Evolutionary conservation across 2,113 vertebrate genomes (phyloP).

Genomic region (Osmerus mordax): DNA sequence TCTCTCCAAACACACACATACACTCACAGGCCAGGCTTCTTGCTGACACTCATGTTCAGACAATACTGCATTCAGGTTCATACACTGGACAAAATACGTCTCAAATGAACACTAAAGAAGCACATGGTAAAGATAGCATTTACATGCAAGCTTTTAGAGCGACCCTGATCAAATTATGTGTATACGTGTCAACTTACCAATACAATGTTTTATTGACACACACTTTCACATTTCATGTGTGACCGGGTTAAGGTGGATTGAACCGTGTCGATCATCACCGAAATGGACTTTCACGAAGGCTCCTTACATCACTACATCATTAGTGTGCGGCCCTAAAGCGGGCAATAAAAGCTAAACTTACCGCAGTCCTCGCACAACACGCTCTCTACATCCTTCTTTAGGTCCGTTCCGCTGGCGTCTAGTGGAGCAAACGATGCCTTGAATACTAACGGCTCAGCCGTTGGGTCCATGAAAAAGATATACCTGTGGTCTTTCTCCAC

Average conservation of each 20-base stretch:
- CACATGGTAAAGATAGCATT: no score
- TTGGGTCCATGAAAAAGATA: slow-evolving; percentile 96
- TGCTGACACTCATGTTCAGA: background rate
- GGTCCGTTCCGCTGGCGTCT: slow-evolving; percentile 86
- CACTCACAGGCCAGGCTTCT: background rate
- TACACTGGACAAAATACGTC: background rate
- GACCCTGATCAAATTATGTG: no score
- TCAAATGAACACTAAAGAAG: no score
- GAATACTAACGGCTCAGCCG: slow-evolving; percentile 87
- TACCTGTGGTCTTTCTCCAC: slow-evolving; percentile 94
- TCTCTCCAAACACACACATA: background rate
- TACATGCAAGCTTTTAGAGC: no score
- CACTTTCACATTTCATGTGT: slow-evolving; percentile 42
- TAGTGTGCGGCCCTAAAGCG: slow-evolving; percentile 47
- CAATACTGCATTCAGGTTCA: no score
- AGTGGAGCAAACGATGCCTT: slow-evolving; percentile 89
- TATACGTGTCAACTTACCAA: no score
- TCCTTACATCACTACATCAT: slow-evolving; percentile 59
- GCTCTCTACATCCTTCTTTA: slow-evolving; percentile 91
- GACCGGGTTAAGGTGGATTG: slow-evolving; percentile 50
- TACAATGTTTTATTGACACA: no score
- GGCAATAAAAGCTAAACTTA: slow-evolving; percentile 76
- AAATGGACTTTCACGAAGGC: slow-evolving; percentile 50
- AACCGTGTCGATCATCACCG: slow-evolving; percentile 37
- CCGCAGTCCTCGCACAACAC: slow-evolving; percentile 95